Evolutionary conservation across 2,113 vertebrate genomes (phyloP).

Genomic region (Euleptes europaea): DNA sequence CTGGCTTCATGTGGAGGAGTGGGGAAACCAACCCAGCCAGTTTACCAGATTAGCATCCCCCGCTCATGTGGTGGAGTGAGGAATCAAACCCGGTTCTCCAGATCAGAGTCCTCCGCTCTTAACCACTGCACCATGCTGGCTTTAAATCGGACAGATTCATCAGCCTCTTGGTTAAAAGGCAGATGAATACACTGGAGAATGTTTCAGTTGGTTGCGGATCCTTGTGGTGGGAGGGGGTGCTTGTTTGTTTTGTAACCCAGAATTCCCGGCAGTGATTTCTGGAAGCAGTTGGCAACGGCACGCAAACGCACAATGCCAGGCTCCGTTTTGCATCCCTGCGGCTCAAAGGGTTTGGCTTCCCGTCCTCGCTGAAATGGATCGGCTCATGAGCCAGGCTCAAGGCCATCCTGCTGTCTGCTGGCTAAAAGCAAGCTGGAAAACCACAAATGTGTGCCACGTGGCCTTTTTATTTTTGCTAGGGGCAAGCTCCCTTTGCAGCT

Average conservation of each 20-base stretch:
- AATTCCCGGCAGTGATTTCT: background rate
- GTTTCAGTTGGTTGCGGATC: background rate
- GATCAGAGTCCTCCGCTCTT: no score
- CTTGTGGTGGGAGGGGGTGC: background rate
- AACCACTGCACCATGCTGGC: no score
- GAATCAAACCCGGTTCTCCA: no score
- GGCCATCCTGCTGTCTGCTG: background rate
- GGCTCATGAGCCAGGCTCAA: background rate
- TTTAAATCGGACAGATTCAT: no score
- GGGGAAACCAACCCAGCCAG: no score
- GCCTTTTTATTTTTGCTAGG: background rate
- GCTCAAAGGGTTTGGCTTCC: background rate
- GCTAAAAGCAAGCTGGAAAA: background rate
- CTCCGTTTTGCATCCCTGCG: background rate
- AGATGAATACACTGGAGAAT: background rate
- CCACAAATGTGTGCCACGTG: background rate
- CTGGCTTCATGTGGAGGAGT: no score
- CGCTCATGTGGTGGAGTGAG: no score
- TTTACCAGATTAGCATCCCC: no score
- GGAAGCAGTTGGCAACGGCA: background rate
- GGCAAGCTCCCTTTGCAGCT: background rate
- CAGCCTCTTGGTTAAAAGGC: background rate
- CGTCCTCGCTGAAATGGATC: background rate
- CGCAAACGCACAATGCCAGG: background rate
- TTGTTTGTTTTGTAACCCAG: background rate